These are phyloP conservation scores for Apoderus coryli DNA, from an alignment of 2,888 invertebrate species.

Conservation along the genomic window DNA sequence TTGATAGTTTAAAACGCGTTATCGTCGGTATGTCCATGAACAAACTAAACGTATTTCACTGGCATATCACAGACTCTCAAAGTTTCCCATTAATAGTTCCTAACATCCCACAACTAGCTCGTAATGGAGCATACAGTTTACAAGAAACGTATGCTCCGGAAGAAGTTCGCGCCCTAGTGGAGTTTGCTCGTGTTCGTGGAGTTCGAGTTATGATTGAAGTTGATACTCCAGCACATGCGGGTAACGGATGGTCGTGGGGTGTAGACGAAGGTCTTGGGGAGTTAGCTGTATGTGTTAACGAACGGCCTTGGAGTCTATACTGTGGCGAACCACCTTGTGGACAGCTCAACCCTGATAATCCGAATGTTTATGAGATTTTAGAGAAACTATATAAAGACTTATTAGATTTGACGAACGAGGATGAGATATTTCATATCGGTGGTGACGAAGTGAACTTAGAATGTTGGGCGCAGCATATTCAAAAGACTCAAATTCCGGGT, in stretches of 20 bases:
- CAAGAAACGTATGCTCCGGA: slow-evolving; percentile 50
- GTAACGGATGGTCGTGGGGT: slow-evolving; percentile 78
- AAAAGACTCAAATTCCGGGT: slow-evolving; percentile 22
- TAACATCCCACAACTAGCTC: slow-evolving; percentile 60
- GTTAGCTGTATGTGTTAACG: slow-evolving; percentile 66
- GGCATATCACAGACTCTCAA: slow-evolving; percentile 85
- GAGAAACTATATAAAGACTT: slow-evolving; percentile 66
- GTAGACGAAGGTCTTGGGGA: slow-evolving; percentile 56
- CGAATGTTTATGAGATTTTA: slow-evolving; percentile 56
- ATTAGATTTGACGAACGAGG: slow-evolving; percentile 55
- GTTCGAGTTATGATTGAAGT: slow-evolving; percentile 79
- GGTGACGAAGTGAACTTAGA: slow-evolving; percentile 70
- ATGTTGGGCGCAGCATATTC: slow-evolving; percentile 51
- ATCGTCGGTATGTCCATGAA: slow-evolving; percentile 69
- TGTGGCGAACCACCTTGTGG: slow-evolving; percentile 81
- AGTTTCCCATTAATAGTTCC: slow-evolving; percentile 77
- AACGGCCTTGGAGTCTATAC: slow-evolving; percentile 58
- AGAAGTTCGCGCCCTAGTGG: slow-evolving; percentile 57
- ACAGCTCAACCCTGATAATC: slow-evolving; percentile 69
- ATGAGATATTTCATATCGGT: slow-evolving; percentile 72
- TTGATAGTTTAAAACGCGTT: slow-evolving; percentile 54
- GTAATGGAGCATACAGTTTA: slow-evolving; percentile 75
- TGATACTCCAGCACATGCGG: slow-evolving; percentile 82
- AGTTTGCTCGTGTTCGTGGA: slow-evolving; percentile 67
- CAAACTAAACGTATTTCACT: slow-evolving; percentile 87